Evolutionary conservation across 2,113 vertebrate species (phyloP).

Genomic region (Peucedramus taeniatus): DNA sequence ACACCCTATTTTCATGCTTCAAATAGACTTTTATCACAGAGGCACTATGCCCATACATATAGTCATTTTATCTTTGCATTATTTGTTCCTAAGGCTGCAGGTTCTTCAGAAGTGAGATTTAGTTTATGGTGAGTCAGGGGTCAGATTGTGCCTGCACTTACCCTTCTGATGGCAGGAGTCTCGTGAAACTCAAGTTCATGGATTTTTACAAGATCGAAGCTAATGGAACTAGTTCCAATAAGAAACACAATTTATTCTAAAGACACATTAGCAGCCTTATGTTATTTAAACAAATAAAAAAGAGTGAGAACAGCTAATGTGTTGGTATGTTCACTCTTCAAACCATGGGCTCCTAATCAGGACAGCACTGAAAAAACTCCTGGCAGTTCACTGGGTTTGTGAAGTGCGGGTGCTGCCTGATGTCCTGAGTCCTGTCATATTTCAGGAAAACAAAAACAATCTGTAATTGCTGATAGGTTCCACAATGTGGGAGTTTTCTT

Average conservation of each 20-base stretch:
- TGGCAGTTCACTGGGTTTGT: background rate
- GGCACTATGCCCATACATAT: background rate
- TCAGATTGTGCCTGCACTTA: background rate
- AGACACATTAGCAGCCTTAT: background rate
- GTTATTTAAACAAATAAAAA: slow-evolving; percentile 8
- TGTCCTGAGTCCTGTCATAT: background rate
- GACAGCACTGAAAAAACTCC: background rate
- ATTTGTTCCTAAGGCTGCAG: background rate
- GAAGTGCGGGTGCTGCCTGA: background rate
- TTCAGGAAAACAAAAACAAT: background rate
- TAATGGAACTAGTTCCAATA: background rate
- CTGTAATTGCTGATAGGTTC: background rate
- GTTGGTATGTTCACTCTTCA: background rate
- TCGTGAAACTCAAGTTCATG: background rate
- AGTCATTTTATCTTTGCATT: background rate
- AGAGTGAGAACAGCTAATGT: background rate
- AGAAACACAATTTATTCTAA: background rate
- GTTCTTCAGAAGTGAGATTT: background rate
- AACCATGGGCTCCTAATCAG: background rate
- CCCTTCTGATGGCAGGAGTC: background rate
- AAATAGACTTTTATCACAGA: background rate
- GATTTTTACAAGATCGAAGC: background rate
- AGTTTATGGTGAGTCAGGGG: background rate
- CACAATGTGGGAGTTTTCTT: background rate
- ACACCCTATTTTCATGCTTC: background rate